Evolutionary conservation across 1,140 invertebrate species (phyloP).

Genomic region (Aethina tumida): DNA sequence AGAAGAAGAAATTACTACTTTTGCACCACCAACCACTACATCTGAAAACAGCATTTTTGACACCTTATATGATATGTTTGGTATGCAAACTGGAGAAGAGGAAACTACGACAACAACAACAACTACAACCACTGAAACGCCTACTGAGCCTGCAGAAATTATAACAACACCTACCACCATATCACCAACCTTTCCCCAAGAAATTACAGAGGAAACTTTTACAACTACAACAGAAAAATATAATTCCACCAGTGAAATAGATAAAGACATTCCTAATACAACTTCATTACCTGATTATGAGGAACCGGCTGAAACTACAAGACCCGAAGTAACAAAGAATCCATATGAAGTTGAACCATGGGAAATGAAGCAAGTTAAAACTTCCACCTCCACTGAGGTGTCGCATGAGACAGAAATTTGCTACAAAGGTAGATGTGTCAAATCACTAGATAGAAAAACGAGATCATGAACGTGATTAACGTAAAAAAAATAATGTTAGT

Average conservation of each 20-base stretch:
- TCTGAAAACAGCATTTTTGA: slow-evolving; percentile 29
- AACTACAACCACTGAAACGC: slow-evolving; percentile 6
- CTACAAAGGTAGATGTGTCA: slow-evolving; percentile 71
- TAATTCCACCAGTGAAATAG: neutral
- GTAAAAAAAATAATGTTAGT: slow-evolving; percentile 6
- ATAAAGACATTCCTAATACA: slow-evolving; percentile 5
- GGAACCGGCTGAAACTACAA: slow-evolving; percentile 19
- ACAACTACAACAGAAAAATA: slow-evolving; percentile 9
- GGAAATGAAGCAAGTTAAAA: slow-evolving; percentile 45
- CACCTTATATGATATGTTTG: slow-evolving; percentile 36
- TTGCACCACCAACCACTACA: slow-evolving; percentile 24
- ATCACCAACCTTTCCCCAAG: slow-evolving; percentile 21
- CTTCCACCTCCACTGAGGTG: slow-evolving; percentile 62
- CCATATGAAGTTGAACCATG: slow-evolving; percentile 39
- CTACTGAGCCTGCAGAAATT: slow-evolving; percentile 5
- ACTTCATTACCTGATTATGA: too few relatives aligned
- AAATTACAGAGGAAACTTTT: slow-evolving; percentile 19
- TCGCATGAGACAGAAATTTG: slow-evolving; percentile 81
- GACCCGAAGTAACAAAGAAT: slow-evolving; percentile 21
- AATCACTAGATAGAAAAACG: slow-evolving; percentile 43
- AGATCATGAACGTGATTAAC: slow-evolving; percentile 4
- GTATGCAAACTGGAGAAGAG: slow-evolving; percentile 9
- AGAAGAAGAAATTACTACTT: slow-evolving; percentile 8
- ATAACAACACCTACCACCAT: slow-evolving; percentile 15
- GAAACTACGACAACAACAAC: slow-evolving; percentile 5